Evolutionary conservation across 2,797 vertebrate genomes (phyloP).

Genomic region (Enteromius treurensis): DNA sequence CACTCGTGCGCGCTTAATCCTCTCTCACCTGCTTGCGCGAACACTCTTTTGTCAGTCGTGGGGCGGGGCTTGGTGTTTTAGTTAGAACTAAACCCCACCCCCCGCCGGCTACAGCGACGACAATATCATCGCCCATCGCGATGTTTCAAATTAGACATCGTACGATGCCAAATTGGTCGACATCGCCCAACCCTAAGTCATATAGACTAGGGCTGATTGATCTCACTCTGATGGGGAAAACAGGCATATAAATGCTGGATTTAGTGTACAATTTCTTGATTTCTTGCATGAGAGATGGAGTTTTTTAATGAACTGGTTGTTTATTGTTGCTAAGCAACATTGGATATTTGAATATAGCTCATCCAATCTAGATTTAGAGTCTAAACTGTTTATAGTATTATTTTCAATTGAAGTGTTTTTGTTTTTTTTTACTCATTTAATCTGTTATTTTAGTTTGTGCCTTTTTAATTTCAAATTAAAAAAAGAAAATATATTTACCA

Average conservation of each 20-base stretch:
- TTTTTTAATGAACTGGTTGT: background rate
- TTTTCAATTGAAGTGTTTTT: background rate
- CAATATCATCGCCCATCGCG: too few species aligned
- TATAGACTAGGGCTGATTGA: background rate
- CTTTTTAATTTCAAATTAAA: background rate
- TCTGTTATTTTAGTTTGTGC: background rate
- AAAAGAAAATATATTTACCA: too few species aligned
- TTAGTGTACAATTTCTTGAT: background rate
- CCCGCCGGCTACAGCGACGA: too few species aligned
- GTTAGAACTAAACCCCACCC: too few species aligned
- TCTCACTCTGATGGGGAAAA: background rate
- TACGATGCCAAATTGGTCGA: too few species aligned
- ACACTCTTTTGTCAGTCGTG: too few species aligned
- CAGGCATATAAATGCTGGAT: background rate
- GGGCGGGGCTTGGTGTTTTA: too few species aligned
- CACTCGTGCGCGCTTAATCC: too few species aligned
- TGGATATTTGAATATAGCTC: background rate
- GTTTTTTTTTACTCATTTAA: background rate
- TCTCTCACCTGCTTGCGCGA: too few species aligned
- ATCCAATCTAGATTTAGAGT: background rate
- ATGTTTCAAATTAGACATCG: too few species aligned
- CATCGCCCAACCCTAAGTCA: too few species aligned
- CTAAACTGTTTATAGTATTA: background rate
- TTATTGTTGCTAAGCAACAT: constrained; percentile 1
- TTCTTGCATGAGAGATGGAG: background rate